These are phyloP conservation scores for Ctenomys sociabilis DNA, from an alignment of 2,113 vertebrate species.

Conservation along the genomic window DNA sequence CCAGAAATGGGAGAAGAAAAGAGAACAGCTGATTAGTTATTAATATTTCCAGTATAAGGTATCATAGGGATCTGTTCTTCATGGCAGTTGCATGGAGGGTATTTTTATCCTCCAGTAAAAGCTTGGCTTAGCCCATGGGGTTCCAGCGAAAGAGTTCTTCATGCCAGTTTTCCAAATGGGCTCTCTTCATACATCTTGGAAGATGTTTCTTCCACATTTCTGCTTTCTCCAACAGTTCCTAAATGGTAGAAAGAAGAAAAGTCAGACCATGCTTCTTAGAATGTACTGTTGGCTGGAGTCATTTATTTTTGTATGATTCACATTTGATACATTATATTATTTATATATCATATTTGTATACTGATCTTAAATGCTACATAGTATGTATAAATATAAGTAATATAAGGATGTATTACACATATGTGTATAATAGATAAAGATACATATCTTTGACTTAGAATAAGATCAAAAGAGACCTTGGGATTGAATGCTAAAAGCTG, in stretches of 20 bases:
- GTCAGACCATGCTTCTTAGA: not conserved
- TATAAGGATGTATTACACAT: not conserved
- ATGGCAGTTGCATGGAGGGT: not conserved
- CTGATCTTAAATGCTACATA: not conserved
- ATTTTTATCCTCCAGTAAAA: not conserved
- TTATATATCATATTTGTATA: not conserved
- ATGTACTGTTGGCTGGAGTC: not conserved
- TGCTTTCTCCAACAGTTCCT: not conserved
- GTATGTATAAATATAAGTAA: not conserved
- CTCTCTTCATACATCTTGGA: not conserved
- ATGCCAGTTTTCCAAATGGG: not conserved
- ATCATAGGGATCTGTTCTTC: not conserved
- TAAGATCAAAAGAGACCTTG: not conserved
- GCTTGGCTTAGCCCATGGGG: not conserved
- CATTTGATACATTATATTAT: not conserved
- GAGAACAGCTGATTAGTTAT: not conserved
- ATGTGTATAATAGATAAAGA: not conserved
- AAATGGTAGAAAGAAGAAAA: conserved; percentile 6
- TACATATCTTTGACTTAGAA: not conserved
- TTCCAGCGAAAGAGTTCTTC: not conserved
- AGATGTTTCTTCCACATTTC: not conserved
- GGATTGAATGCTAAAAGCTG: not conserved
- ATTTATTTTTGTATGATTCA: not conserved
- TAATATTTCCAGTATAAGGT: not conserved
- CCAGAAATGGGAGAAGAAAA: not conserved